Evolutionary conservation across 2,797 vertebrate species (phyloP), one percentile per base, ranked within the genome.

Genomic region (Falco biarmicus): DNA sequence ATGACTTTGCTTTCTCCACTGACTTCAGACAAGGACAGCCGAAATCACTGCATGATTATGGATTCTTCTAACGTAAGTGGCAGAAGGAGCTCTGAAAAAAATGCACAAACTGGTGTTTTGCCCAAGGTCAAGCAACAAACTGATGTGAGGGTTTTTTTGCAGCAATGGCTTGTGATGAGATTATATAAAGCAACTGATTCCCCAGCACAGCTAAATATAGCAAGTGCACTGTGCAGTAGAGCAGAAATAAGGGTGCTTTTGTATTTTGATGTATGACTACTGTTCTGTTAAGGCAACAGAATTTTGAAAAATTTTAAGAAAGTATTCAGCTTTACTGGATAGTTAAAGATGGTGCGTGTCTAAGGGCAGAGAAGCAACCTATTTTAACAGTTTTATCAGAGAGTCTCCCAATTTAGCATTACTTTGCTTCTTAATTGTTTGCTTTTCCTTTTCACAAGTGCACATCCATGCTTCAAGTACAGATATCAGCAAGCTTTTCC

Each of bases 241-340:
- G 92, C 82, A 83, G 82, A 91, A 95, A 61, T 70, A 87, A 96
- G 32, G 19, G 8, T 81, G 57, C 76, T 94, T 91, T 87, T 93
- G 45, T 95, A 60, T 43, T 90, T 41, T 94, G 57, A 71, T 41
- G 18, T 75, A 34, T 37, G 39, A 79, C 34, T 82, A 51, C 73
- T 54, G 11, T 11, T 82, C 78, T 54, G 47, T n/a, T 60, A 77
- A 50, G 19, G 50, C 10, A 68, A 83, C 4, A 53, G n/a, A 68
- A 77, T 43, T 75, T 77, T 57, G 0, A 43, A 8, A 56, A 74
- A 18, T 28, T 21, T 76, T 57, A 69, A 56, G n/a, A 64, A 78
- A 73, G 48, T 50, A 53, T 39, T 78, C 56, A 5, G 22, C 28
- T 87, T 87, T 65, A 39, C 37, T 68, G n/a, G 41, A 45, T 56